Base-by-base conservation (phyloP, 2,888 invertebrate species). In the Coleophora flavipennella region DNA sequence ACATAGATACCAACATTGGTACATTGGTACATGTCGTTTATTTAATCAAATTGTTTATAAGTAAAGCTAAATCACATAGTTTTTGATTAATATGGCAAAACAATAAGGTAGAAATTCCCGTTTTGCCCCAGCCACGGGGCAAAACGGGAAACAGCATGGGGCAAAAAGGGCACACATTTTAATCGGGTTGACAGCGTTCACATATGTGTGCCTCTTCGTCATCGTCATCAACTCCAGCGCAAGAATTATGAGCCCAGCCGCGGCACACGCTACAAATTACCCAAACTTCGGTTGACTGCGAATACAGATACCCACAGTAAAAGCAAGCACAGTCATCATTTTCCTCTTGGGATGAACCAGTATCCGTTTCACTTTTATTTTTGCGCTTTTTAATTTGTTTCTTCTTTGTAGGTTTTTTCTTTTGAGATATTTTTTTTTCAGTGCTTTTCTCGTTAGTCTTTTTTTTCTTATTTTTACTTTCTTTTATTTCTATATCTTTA, bases 211-310 rank as follows among this genome's bases (percentile, higher is more conserved):
- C n/a, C n/a, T 49, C 46, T 39, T 48, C 46, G 35, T 49, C 45
- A 1, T 50, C 46, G 6, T 46, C 48, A 14, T 48, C 47, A 39
- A 51, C 44, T 10, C 50, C 48, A 13, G 53, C 46, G 36, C 46
- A 45, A 8, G 44, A 46, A 42, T 51, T 48, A 47, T 52, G 50
- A 7, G 50, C 43, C 54, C 53, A 52, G 31, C 48, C 45, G 8
- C 41, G 38, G 37, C 50, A 53, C 27, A 38, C 41, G 36, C 35
- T 34, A 36, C 51, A 57, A 26, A 39, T 41, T 7, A 53, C 46
- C 50, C 49, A 53, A 26, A 53, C 51, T 45, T 53, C 52, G 33
- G 36, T 46, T 7, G 48, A 48, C 7, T 48, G 34, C 26, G 43
- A 46, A 38, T 43, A 46, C 39, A 45, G 33, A 28, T 44, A 44